Conservation (phyloP, 2,113 vertebrate species). For the Corythaixoides concolor region DNA sequence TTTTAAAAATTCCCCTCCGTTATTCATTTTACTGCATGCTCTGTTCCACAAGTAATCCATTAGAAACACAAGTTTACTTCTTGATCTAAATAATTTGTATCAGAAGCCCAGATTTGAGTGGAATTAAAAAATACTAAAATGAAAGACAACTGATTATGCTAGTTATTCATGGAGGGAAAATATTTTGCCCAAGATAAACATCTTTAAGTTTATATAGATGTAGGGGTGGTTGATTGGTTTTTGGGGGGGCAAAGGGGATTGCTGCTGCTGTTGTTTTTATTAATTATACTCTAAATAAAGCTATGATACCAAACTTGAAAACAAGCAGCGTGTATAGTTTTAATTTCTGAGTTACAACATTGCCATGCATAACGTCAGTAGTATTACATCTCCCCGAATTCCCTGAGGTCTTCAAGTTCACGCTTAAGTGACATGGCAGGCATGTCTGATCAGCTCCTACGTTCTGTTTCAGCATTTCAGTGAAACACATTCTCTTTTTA, state of each 20-base stretch:
- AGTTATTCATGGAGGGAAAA: neutral
- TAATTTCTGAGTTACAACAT: neutral
- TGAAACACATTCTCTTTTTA: neutral
- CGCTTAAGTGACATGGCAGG: neutral
- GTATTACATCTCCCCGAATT: neutral
- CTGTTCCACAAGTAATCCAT: neutral
- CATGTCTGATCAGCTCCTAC: neutral
- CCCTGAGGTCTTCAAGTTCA: neutral
- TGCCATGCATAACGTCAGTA: neutral
- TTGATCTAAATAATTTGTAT: neutral
- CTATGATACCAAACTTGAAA: neutral
- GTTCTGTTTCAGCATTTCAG: neutral
- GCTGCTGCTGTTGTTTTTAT: neutral
- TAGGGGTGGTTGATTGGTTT: no score
- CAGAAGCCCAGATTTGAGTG: neutral
- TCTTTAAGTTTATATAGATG: neutral
- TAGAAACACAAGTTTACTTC: neutral
- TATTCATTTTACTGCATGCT: constrained; percentile 21
- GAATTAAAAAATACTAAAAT: neutral
- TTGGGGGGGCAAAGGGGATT: neutral
- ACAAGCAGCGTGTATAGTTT: neutral
- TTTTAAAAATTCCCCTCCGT: constrained; percentile 35
- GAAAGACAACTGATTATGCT: neutral
- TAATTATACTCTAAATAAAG: neutral
- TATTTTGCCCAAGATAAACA: neutral